phyloP scores from a whole-genome alignment of 2,888 invertebrate species.

The Actias luna region DNA sequence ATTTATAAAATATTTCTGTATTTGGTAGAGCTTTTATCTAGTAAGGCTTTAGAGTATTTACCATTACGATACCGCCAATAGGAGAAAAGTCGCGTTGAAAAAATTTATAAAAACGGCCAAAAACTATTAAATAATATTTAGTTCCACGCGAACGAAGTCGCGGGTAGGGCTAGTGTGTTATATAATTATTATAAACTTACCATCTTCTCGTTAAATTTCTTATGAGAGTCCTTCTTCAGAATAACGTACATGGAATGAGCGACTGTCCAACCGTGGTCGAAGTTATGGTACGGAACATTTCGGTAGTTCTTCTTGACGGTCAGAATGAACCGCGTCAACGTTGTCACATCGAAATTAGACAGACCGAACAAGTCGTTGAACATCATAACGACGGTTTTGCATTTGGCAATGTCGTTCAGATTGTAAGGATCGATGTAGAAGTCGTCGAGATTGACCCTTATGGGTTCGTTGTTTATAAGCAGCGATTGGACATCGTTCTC shows the following conservation, averaged over 20 bases:
- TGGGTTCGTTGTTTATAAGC: conserved; percentile 32
- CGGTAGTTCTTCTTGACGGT: conserved; percentile 93
- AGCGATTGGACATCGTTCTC: conserved; percentile 84
- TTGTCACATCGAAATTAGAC: conserved; percentile 84
- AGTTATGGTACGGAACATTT: conserved; percentile 92
- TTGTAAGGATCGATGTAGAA: conserved; percentile 88
- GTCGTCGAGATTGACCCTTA: conserved; percentile 66
- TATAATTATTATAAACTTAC: no score
- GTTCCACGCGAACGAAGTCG: no score
- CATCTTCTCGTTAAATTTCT: conserved; percentile 52
- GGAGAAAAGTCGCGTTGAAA: no score
- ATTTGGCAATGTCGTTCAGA: conserved; percentile 87
- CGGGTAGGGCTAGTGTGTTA: no score
- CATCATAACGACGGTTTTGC: conserved; percentile 87
- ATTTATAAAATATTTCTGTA: no score
- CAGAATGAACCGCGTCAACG: conserved; percentile 86
- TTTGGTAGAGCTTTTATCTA: no score
- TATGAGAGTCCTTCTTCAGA: conserved; percentile 74
- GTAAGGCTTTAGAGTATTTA: no score
- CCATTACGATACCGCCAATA: no score
- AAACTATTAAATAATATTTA: no score
- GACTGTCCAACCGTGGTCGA: conserved; percentile 93
- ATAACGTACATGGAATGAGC: conserved; percentile 92
- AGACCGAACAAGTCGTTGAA: conserved; percentile 87
- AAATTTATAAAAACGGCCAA: no score